phyloP scores from a whole-genome alignment of 2,888 invertebrate species.

The Spialia ferax region DNA sequence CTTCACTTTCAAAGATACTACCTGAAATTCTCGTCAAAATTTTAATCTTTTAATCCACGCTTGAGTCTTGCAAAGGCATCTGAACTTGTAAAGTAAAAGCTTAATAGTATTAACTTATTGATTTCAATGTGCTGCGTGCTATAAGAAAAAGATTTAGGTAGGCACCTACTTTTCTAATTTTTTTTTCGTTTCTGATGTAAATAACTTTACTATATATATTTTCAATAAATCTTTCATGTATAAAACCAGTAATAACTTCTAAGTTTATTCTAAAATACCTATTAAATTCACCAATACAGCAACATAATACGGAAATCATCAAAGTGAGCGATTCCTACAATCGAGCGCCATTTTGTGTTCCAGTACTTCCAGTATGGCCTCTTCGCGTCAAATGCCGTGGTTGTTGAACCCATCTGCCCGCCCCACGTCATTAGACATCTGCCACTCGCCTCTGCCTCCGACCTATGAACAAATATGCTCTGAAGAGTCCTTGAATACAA shows the following conservation, averaged over 20 bases:
- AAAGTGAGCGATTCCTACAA: background rate
- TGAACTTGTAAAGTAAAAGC: too few species aligned
- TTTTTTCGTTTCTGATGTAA: too few species aligned
- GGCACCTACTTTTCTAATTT: too few species aligned
- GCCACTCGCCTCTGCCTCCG: slow-evolving; percentile 37
- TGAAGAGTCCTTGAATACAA: slow-evolving; percentile 74
- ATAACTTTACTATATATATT: too few species aligned
- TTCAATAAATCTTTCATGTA: too few species aligned
- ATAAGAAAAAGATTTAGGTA: too few species aligned
- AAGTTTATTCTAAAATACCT: background rate
- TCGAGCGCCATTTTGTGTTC: slow-evolving; percentile 12
- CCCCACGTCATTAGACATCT: slow-evolving; percentile 40
- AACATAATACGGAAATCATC: background rate
- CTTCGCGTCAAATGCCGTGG: slow-evolving; percentile 40
- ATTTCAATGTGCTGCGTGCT: too few species aligned
- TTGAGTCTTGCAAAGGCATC: too few species aligned
- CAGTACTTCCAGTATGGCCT: slow-evolving; percentile 25
- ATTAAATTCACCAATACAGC: background rate
- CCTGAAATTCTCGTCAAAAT: too few species aligned
- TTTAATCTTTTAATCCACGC: too few species aligned
- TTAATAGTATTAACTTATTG: too few species aligned
- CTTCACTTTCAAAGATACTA: too few species aligned
- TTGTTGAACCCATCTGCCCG: slow-evolving; percentile 28
- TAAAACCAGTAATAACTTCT: background rate
- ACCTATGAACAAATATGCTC: slow-evolving; percentile 71